These are phyloP conservation scores for Mesochorus sp. DNA, from an alignment of 2,888 invertebrate genomes.

Conservation along the genomic window DNA sequence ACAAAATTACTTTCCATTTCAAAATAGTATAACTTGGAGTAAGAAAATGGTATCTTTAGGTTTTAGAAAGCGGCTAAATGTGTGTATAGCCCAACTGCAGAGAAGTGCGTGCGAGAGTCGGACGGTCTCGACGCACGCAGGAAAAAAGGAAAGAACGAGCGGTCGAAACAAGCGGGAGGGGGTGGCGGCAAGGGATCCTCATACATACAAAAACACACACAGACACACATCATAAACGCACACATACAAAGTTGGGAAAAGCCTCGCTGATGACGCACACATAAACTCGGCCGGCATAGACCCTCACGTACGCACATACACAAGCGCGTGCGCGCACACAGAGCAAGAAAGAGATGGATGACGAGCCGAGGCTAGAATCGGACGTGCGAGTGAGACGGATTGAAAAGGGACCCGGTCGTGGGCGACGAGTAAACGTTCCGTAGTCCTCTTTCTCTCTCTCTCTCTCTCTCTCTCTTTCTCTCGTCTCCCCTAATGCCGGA, in stretches of 20 bases:
- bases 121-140: slow-evolving; percentile 32
- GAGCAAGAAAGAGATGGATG: slow-evolving; percentile 32
- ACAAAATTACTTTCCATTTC: too few relatives aligned
- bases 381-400: slow-evolving; percentile 25
- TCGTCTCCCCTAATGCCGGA: slow-evolving; percentile 61
- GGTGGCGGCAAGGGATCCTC: slow-evolving; percentile 16
- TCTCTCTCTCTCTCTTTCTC: slow-evolving; percentile 28
- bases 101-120: slow-evolving; percentile 24
- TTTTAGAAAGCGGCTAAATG: neutral
- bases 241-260: slow-evolving; percentile 9
- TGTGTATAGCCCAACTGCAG: neutral
- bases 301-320: slow-evolving; percentile 15
- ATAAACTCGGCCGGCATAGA: neutral
- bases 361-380: slow-evolving; percentile 12
- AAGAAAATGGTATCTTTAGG: too few relatives aligned
- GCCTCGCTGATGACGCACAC: neutral
- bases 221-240: neutral
- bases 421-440: slow-evolving; percentile 16
- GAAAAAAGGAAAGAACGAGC: slow-evolving; percentile 16
- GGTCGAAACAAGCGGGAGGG: slow-evolving; percentile 34
- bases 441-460: neutral
- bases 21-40: too few relatives aligned
- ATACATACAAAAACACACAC: neutral
- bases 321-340: slow-evolving; percentile 49
- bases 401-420: slow-evolving; percentile 25